These are phyloP conservation scores for Enteromius viviparus DNA, from an alignment of 2,797 vertebrate genomes.

Conservation along the genomic window DNA sequence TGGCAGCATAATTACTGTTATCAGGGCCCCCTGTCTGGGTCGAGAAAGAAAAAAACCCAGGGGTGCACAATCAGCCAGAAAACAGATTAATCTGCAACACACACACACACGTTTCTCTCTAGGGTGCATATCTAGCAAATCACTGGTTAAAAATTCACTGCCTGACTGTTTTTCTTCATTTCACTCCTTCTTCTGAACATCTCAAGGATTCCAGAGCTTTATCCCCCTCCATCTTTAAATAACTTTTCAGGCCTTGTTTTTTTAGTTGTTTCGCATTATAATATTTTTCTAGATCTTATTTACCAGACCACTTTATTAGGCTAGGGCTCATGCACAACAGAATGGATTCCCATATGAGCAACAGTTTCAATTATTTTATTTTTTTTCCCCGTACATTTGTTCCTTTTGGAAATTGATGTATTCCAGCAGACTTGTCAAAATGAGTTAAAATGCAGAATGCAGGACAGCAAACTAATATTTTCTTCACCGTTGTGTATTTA, in stretches of 20 bases:
- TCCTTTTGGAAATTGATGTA: not conserved
- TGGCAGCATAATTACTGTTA: conserved; percentile 26
- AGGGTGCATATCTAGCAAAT: not conserved
- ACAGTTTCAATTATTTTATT: not conserved
- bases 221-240: conserved; percentile 41
- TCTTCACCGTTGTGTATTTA: conserved; percentile 37
- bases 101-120: conserved; percentile 3
- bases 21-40: conserved; percentile 17
- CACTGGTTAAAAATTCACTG: conserved; percentile 11
- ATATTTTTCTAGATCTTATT: not conserved
- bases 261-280: not conserved
- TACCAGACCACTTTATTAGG: not conserved
- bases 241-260: not conserved
- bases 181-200: not conserved
- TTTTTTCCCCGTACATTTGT: not conserved
- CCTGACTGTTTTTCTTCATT: conserved; percentile 1
- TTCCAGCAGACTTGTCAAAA: not conserved
- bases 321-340: not conserved
- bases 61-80: conserved; percentile 34
- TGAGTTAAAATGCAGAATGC: not conserved
- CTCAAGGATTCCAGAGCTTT: conserved; percentile 24
- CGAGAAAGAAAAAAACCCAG: conserved; percentile 6
- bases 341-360: not conserved
- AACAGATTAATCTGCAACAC: not conserved
- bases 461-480: not conserved